A percentile compares a stretch with the other conserved stretches of the same genome.
phyloP scores from a whole-genome alignment of 2,113 vertebrate genomes.

The Hucho hucho region DNA sequence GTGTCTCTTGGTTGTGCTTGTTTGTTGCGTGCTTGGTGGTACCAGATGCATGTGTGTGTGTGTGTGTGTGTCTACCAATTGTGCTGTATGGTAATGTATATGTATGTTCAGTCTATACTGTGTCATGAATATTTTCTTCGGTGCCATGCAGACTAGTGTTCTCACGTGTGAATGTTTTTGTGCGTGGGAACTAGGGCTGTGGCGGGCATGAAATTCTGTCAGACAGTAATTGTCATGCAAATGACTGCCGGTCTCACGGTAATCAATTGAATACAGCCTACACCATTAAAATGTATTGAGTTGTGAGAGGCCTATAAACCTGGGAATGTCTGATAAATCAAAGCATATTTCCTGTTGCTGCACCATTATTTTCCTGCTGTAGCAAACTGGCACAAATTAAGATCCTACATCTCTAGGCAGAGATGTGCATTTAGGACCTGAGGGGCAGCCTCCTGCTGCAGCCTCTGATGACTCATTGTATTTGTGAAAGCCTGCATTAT shows the following conservation, averaged over 20 bases:
- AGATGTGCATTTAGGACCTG: not conserved
- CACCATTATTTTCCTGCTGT: too few species aligned
- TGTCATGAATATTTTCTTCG: too few species aligned
- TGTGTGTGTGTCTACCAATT: not conserved
- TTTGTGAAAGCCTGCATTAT: constrained; percentile 9
- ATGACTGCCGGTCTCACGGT: too few species aligned
- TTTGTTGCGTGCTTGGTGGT: not conserved
- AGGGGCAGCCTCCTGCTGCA: not conserved
- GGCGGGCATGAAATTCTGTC: too few species aligned
- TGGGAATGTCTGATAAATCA: too few species aligned
- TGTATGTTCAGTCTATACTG: not conserved
- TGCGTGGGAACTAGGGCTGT: too few species aligned
- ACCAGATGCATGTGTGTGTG: not conserved
- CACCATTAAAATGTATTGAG: too few species aligned
- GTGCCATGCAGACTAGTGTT: too few species aligned
- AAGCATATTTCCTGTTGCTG: too few species aligned
- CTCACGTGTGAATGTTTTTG: not conserved
- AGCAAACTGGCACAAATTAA: too few species aligned
- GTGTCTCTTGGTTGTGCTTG: not conserved
- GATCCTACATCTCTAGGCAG: not conserved
- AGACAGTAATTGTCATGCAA: not conserved
- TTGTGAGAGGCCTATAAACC: too few species aligned
- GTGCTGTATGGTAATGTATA: not conserved
- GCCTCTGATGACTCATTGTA: not conserved
- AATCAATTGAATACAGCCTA: too few species aligned